phyloP scores from a whole-genome alignment of 1,140 invertebrate species.

The Goniozus legneri region DNA sequence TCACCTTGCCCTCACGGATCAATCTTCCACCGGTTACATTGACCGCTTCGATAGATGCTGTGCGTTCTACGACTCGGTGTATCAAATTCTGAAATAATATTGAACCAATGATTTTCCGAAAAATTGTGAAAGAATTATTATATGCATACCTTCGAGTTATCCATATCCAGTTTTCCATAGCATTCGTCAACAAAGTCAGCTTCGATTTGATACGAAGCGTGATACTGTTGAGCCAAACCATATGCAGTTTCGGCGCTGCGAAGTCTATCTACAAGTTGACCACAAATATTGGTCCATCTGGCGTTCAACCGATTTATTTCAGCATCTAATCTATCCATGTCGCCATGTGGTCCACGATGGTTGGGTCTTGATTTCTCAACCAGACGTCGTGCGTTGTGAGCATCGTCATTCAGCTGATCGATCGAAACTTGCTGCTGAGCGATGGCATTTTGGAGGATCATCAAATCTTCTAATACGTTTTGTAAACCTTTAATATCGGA shows the following conservation, averaged over 20 bases:
- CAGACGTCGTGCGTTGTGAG: constrained; percentile 78
- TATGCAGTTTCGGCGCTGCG: constrained; percentile 83
- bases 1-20: constrained; percentile 97
- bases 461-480: constrained; percentile 69
- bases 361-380: constrained; percentile 78
- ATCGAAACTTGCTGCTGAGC: constrained; percentile 81
- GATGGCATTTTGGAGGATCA: constrained; percentile 76
- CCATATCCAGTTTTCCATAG: constrained; percentile 71
- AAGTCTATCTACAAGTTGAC: constrained; percentile 85
- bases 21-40: constrained; percentile 92
- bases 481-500: constrained; percentile 75
- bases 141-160: constrained; percentile 71
- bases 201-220: constrained; percentile 80
- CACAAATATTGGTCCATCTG: constrained; percentile 88
- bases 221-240: constrained; percentile 81
- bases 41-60: constrained; percentile 90
- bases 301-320: constrained; percentile 84
- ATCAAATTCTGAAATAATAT: constrained; percentile 75
- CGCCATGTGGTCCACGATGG: constrained; percentile 67
- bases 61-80: constrained; percentile 84
- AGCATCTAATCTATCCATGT: constrained; percentile 90
- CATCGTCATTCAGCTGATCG: constrained; percentile 87
- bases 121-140: neutral
- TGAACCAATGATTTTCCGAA: neutral
- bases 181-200: constrained; percentile 83